Evolutionary conservation across 2,113 vertebrate species (phyloP).

Genomic region (Callopanchax toddi): DNA sequence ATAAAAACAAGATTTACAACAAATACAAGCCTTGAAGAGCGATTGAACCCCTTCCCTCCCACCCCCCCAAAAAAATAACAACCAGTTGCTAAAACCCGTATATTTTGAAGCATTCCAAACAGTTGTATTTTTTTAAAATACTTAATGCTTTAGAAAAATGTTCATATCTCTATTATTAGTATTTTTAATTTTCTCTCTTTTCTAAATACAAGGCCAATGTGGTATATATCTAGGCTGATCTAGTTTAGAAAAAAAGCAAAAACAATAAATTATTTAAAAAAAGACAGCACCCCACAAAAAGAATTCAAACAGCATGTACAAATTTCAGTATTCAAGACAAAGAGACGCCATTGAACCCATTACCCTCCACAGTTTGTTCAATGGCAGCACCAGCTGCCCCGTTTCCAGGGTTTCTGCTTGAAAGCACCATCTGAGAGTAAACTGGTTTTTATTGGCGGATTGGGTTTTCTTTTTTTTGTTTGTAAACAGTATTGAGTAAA

Average conservation of each 20-base stretch:
- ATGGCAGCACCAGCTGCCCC: constrained; percentile 70
- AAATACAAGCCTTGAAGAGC: constrained; percentile 70
- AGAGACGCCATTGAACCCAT: constrained; percentile 61
- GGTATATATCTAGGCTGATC: constrained; percentile 85
- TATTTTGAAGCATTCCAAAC: constrained; percentile 83
- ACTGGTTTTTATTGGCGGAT: constrained; percentile 77
- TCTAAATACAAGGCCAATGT: constrained; percentile 89
- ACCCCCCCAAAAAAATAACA: constrained; percentile 46
- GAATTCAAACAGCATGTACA: constrained; percentile 81
- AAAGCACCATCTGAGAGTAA: constrained; percentile 78
- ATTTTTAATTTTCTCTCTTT: constrained; percentile 81
- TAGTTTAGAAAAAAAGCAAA: constrained; percentile 76
- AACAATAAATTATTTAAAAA: constrained; percentile 76
- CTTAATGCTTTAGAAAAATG: constrained; percentile 87
- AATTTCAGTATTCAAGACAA: constrained; percentile 78
- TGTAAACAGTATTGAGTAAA: constrained; percentile 85
- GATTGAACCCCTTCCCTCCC: constrained; percentile 24
- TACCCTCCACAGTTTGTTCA: constrained; percentile 61
- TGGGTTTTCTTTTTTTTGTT: constrained; percentile 68
- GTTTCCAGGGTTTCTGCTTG: constrained; percentile 52
- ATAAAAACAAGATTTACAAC: constrained; percentile 72
- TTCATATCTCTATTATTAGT: constrained; percentile 85
- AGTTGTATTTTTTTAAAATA: constrained; percentile 74
- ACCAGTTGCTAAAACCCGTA: constrained; percentile 81
- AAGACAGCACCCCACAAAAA: constrained; percentile 78